Percentiles rank a stretch among this genome's conserved stretches.
These are phyloP conservation scores for Athalia circularis DNA, from an alignment of 2,888 invertebrate species.

Conservation along the genomic window DNA sequence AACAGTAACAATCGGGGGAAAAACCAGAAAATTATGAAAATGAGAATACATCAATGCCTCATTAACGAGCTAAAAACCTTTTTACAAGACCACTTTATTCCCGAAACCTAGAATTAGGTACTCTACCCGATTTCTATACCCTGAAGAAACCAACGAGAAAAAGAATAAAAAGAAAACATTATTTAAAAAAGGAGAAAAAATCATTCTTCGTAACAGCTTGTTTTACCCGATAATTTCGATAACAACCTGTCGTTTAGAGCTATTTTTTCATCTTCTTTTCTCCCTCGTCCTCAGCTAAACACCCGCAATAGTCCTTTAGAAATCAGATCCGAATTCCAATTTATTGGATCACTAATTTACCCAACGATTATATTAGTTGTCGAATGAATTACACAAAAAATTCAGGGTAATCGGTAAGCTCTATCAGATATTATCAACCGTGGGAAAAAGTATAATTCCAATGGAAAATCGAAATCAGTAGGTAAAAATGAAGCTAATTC, in stretches of 20 bases:
- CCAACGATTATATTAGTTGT: no score
- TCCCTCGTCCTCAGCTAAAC: slow-evolving; percentile 33
- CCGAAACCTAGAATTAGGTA: slow-evolving; percentile 55
- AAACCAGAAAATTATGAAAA: slow-evolving; percentile 61
- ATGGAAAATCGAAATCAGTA: no score
- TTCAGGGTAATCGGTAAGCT: no score
- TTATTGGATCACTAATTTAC: no score
- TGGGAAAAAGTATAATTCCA: no score
- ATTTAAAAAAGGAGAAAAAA: slow-evolving; percentile 6
- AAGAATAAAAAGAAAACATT: neutral
- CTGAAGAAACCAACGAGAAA: neutral
- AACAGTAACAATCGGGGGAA: neutral
- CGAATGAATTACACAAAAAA: no score
- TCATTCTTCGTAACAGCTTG: slow-evolving; percentile 52
- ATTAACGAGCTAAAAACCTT: slow-evolving; percentile 60
- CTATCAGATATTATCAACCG: no score
- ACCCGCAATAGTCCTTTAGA: slow-evolving; percentile 13
- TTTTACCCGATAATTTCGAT: slow-evolving; percentile 57
- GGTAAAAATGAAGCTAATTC: no score
- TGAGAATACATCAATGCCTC: slow-evolving; percentile 59
- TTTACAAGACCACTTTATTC: slow-evolving; percentile 54
- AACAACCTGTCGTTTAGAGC: slow-evolving; percentile 46
- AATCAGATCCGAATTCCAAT: neutral
- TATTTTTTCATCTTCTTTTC: slow-evolving; percentile 34
- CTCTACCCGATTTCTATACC: slow-evolving; percentile 12